Conservation (phyloP, 2,113 vertebrate genomes). For the Megalops atlanticus region DNA sequence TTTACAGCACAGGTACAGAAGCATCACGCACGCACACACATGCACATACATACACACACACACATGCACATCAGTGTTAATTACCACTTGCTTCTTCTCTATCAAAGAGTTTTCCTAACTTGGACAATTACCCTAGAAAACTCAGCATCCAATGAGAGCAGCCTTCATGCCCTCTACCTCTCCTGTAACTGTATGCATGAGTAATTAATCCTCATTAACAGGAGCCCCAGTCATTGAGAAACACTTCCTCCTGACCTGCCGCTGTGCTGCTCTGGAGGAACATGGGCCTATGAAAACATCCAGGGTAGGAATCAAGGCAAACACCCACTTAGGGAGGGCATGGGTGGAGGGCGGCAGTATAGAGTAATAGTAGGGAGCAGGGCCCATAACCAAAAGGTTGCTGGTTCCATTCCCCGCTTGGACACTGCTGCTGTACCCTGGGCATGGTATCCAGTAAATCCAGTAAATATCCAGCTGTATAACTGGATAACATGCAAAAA, state of each 20-base stretch:
- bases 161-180: background rate
- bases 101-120: background rate
- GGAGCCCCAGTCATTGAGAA: conserved; percentile 32
- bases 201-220: conserved; percentile 57
- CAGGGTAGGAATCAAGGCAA: background rate
- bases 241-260: background rate
- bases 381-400: too few species aligned
- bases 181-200: conserved; percentile 21
- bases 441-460: too few species aligned
- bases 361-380: too few species aligned
- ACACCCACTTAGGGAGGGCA: too few species aligned
- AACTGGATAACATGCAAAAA: too few species aligned
- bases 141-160: background rate
- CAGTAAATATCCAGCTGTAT: too few species aligned
- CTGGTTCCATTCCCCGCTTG: too few species aligned
- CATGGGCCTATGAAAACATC: background rate
- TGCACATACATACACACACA: background rate
- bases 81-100: too few species aligned
- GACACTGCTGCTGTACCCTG: too few species aligned
- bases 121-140: background rate
- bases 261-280: background rate
- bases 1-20: background rate
- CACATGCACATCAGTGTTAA: too few species aligned
- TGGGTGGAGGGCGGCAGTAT: too few species aligned
- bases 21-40: background rate